Base-by-base conservation (phyloP, 2,113 vertebrate species). In the Limnothrissa miodon region DNA sequence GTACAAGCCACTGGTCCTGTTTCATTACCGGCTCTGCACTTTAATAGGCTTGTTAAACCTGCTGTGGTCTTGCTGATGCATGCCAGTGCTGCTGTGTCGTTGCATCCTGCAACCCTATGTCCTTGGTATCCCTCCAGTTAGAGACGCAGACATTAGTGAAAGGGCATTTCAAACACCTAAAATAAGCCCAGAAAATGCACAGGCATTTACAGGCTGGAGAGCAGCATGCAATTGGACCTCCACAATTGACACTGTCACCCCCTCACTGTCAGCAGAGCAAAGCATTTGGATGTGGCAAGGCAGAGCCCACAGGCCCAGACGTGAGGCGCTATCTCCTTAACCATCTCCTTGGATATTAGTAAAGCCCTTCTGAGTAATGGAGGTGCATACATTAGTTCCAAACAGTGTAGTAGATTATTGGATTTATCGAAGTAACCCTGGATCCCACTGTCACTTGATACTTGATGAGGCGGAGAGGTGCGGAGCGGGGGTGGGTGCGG, bases 401-500 rank as follows among this genome's bases (percentile, higher is more conserved):
- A 74, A 36, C 66, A 74, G 66, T 33, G 66, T 36, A 74, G 66
- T 74, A 74, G 25, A 74, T 74, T 33, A 74, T 74, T 74, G 25
- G 66, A 74, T 74, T 74, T 74, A 74, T 74, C 66, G 29, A 33
- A 74, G 36, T 15, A 74, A 36, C 29, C 66, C 66, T 74, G 66
- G 66, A 74, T 74, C 29, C 29, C 29, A 15, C 29, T 74, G 66
- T 74, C 66, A 74, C 66, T 74, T 74, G 66, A 74, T 39, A 74
- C 66, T 74, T 74, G 66, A 74, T 74, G 66, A 74, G 66, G 66
- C 66, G 33, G 66, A 74, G 66, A 74, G 66, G 66, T 74, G 66
- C 5, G 15, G 66, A 23, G 51, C 21, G 21, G 51, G 59, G 13
- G 25, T 11, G 17, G 15, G 33, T 53, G 21, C 53, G 15, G 29